These are phyloP conservation scores for Paracentrotus lividus DNA, from an alignment of 53 echinoderm and acorn worm genomes.

Conservation along the genomic window DNA sequence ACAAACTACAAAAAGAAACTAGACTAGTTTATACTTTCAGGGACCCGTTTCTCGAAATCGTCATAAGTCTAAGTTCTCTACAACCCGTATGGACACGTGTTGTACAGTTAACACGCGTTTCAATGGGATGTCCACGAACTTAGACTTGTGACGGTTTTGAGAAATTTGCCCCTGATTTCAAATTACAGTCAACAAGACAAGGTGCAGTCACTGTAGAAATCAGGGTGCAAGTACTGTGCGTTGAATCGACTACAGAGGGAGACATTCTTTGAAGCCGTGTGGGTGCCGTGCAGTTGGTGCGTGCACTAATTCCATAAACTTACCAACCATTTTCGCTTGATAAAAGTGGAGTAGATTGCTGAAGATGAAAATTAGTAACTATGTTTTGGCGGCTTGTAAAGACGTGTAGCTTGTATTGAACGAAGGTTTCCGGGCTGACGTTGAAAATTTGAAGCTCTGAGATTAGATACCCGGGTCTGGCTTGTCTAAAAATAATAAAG, in stretches of 20 bases:
- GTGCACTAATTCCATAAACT: neutral
- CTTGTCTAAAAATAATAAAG: neutral
- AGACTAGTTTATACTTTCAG: too few relatives aligned
- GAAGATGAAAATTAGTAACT: neutral
- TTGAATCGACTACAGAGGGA: neutral
- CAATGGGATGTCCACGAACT: too few relatives aligned
- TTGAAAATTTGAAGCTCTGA: conserved; percentile 37
- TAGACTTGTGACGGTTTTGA: too few relatives aligned
- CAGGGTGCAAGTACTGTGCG: conserved; percentile 1
- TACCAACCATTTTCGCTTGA: conserved; percentile 31
- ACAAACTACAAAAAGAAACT: too few relatives aligned
- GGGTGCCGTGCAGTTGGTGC: neutral
- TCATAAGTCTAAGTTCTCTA: too few relatives aligned
- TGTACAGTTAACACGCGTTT: too few relatives aligned
- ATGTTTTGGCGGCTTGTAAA: neutral
- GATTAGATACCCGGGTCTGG: neutral
- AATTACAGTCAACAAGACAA: neutral
- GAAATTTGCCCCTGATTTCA: too few relatives aligned
- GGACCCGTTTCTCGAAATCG: too few relatives aligned
- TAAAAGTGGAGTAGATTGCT: neutral
- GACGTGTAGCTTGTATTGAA: neutral
- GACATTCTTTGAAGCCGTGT: neutral
- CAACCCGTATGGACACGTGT: too few relatives aligned
- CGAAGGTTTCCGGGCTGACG: neutral
- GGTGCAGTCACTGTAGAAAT: neutral